Base-by-base conservation (phyloP, 2,797 vertebrate genomes). In the Eutrigla gurnardus region DNA sequence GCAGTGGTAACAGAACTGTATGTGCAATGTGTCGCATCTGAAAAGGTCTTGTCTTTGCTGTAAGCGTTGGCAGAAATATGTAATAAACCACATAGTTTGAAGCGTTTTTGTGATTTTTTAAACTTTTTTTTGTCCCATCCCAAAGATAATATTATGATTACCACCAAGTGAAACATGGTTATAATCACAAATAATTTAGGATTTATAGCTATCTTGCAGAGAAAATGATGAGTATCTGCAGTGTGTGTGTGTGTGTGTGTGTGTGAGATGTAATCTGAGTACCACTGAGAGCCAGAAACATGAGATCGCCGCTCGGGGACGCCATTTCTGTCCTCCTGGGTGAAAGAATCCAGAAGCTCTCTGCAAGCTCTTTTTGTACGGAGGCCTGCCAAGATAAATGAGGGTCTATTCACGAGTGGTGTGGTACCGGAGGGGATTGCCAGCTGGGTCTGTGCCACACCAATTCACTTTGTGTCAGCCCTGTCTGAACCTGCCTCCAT, bases 81-180 rank as follows among this genome's bases (percentile, higher is more conserved):
- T 82, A 95, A 93, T 94, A 95, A 95, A 95, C 73, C 71, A 84
- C 90, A 87, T 86, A 90, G 86, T 90, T 92, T 93, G 53, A 93
- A 92, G 80, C 42, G 45, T 71, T 43, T 36, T 37, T 39, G 65
- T 65, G 36, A 25, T 25, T 69, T 70, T 0, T 47, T 75, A 36
- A 36, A n/a, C n/a, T n/a, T n/a, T n/a, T n/a, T n/a, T n/a, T n/a
- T 65, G 42, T 63, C 46, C 14, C 0, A 46, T 7, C 50, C 45
- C 3, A 63, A 42, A 47, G 50, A 43, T 35, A 15, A 15, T 65
- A 15, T 65, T 10, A 18, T 35, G 42, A 32, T 54, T 55, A 9
- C 53, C 7, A 7, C 33, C 14, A 77, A 46, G 3, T 37, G 7
- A 49, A 53, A 52, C 11, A 43, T 43, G 43, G 15, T 72, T 52